phyloP scores from a whole-genome alignment of 2,888 invertebrate species.

The Clunio marinus region DNA sequence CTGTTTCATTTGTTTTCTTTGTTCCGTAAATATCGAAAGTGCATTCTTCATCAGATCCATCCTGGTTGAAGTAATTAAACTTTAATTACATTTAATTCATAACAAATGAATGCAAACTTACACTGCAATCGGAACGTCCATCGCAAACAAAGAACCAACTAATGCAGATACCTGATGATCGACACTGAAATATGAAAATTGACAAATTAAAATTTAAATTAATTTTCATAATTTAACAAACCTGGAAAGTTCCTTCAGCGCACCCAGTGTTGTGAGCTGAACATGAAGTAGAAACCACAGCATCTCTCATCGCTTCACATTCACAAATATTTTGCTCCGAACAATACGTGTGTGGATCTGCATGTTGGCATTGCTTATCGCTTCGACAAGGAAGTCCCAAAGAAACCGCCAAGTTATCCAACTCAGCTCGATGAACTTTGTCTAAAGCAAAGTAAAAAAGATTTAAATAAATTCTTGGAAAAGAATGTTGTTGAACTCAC shows the following conservation, averaged over 20 bases:
- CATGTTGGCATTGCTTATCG: conserved; percentile 73
- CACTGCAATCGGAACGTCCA: conserved; percentile 67
- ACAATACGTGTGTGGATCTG: conserved; percentile 75
- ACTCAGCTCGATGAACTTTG: conserved; percentile 47
- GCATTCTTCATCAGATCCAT: conserved; percentile 84
- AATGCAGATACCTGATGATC: conserved; percentile 78
- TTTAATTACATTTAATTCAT: background rate
- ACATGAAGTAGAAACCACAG: conserved; percentile 53
- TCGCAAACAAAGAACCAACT: conserved; percentile 94
- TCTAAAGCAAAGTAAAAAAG: conserved; percentile 20
- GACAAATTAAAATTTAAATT: conserved; percentile 39
- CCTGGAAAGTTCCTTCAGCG: conserved; percentile 75
- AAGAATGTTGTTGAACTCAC: conserved; percentile 4
- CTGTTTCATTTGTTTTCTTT: conserved; percentile 50
- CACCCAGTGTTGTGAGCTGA: conserved; percentile 73
- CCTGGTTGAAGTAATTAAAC: conserved; percentile 46
- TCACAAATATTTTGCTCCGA: conserved; percentile 61
- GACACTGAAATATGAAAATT: conserved; percentile 60
- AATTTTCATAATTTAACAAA: conserved; percentile 38
- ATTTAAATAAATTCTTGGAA: background rate
- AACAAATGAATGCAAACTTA: background rate
- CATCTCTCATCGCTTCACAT: conserved; percentile 54
- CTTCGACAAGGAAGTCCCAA: conserved; percentile 71
- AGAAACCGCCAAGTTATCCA: conserved; percentile 57
- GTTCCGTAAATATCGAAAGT: conserved; percentile 51